phyloP scores from a whole-genome alignment of 1,140 invertebrate genomes.

The Hypothenemus hampei region DNA sequence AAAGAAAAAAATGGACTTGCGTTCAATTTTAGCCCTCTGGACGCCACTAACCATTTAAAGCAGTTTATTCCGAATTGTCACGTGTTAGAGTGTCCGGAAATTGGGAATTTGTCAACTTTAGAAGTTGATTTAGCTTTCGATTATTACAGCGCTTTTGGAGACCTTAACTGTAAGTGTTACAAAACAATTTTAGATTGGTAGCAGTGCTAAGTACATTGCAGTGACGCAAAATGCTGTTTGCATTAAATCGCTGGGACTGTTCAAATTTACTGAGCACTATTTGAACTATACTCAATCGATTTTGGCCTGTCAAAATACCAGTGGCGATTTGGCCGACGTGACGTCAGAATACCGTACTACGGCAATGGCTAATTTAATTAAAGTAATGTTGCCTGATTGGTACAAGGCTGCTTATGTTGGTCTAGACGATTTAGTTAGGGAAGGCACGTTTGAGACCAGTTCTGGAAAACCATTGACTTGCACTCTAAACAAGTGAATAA shows the following conservation, averaged over 20 bases:
- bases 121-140: conserved; percentile 51
- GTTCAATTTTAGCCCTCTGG: conserved; percentile 54
- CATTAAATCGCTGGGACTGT: conserved; percentile 56
- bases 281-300: conserved; percentile 55
- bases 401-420: conserved; percentile 52
- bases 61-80: conserved; percentile 36
- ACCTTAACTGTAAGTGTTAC: conserved; percentile 49
- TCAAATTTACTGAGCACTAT: conserved; percentile 47
- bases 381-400: conserved; percentile 29
- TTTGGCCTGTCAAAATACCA: conserved; percentile 49
- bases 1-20: conserved; percentile 55
- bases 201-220: conserved; percentile 38
- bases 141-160: conserved; percentile 56
- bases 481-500: conserved; percentile 26
- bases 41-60: conserved; percentile 29
- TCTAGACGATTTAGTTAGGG: conserved; percentile 47
- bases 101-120: conserved; percentile 48
- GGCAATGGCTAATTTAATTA: conserved; percentile 47
- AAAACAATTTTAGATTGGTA: background rate
- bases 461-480: conserved; percentile 54
- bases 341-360: conserved; percentile 54
- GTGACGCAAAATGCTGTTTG: conserved; percentile 52
- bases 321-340: conserved; percentile 55
- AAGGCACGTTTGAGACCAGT: conserved; percentile 45
- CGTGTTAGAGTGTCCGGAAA: conserved; percentile 57